Percentiles rank a stretch among this genome's conserved stretches.
Evolutionary conservation across 1,140 invertebrate species (phyloP).

Genomic region (Papilio machaon): DNA sequence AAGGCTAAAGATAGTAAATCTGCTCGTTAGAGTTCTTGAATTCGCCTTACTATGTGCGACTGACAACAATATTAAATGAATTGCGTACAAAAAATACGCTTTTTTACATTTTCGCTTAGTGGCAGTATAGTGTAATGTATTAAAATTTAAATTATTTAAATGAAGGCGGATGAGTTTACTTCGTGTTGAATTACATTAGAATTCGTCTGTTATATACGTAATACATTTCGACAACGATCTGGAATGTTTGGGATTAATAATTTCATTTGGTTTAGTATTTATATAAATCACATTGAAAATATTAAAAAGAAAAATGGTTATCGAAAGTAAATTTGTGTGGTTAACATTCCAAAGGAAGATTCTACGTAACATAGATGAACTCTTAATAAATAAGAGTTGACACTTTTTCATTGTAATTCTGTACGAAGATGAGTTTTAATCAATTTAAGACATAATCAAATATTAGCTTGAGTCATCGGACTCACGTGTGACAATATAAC

Average conservation of each 20-base stretch:
- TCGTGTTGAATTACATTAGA: slow-evolving; percentile 8
- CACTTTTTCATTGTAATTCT: slow-evolving; percentile 10
- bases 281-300: no score
- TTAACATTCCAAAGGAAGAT: background rate
- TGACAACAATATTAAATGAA: background rate
- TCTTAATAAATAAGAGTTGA: background rate
- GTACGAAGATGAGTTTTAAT: background rate
- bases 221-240: background rate
- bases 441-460: slow-evolving; percentile 40
- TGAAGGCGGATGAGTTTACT: background rate
- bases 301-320: no score
- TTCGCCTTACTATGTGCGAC: background rate
- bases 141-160: background rate
- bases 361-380: background rate
- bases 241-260: background rate
- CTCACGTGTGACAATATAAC: slow-evolving; percentile 47
- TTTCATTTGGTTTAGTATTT: background rate
- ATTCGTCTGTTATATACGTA: background rate
- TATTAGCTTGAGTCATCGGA: slow-evolving; percentile 54
- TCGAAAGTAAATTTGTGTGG: no score
- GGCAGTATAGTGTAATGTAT: background rate
- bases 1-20: background rate
- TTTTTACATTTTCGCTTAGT: background rate
- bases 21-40: background rate
- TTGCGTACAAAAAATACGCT: background rate